phyloP scores from a whole-genome alignment of 2,888 invertebrate species.

The Temnothorax rugatulus region DNA sequence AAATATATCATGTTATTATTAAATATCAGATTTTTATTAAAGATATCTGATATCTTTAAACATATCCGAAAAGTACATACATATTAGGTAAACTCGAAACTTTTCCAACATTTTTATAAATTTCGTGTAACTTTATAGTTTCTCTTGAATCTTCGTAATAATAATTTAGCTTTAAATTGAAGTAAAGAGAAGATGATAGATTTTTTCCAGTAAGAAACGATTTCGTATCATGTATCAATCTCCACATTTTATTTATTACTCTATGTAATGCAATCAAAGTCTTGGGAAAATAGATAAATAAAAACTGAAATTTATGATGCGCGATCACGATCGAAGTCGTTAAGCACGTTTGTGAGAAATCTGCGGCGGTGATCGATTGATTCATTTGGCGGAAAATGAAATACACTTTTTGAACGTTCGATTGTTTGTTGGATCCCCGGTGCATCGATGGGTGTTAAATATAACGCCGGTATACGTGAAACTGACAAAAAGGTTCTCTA shows the following conservation, averaged over 20 bases:
- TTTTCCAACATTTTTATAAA: background rate
- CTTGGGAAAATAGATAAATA: background rate
- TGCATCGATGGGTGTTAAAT: conserved; percentile 35
- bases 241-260: background rate
- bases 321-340: background rate
- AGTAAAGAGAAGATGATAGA: background rate
- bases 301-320: background rate
- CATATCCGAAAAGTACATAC: background rate
- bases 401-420: conserved; percentile 20
- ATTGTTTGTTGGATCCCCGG: conserved; percentile 16
- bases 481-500: conserved; percentile 49
- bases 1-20: background rate
- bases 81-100: background rate
- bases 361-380: background rate
- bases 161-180: background rate
- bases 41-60: background rate
- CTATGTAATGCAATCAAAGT: background rate
- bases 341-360: background rate
- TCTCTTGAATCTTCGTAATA: background rate
- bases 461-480: conserved; percentile 41
- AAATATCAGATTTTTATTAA: background rate
- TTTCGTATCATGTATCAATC: background rate
- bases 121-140: background rate
- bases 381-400: conserved; percentile 28
- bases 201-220: background rate